Evolutionary conservation across 1,140 invertebrate genomes (phyloP), one percentile per base, ranked within the genome.

Genomic region (Cardiocondyla obscurior): DNA sequence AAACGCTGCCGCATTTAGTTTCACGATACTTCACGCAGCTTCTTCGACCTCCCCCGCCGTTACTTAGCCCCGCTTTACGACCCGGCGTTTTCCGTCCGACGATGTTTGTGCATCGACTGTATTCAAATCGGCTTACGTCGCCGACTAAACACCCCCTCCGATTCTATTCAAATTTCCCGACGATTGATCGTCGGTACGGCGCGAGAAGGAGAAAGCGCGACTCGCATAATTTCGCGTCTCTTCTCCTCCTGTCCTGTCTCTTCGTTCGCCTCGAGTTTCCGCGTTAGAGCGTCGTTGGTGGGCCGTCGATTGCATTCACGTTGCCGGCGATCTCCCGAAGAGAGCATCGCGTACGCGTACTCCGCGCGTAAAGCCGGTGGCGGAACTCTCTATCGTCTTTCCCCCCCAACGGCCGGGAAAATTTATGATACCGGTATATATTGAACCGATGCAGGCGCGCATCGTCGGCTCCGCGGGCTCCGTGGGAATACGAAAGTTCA

Each of bases 151-250:
- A 64, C 12, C 30, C 33, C 22, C 30, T 25, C 22, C 62, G 62
- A 79, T 69, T 79, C 46, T 79, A 79, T 79, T 79, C 25, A 69
- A 69, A 69, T 86, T 64, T 58, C 44, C 42, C 73, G 33, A 55
- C 19, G 65, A 85, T 69, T 79, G 46, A 79, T 77, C 60, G 44
- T 79, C 46, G 69, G 22, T 69, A 42, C n/a, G 49, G 28, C 16
- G 28, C 58, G 46, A 79, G 70, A 67, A 22, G 62, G 79, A 51
- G 57, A 64, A 62, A 60, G 77, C 42, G 64, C 73, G 51, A 55
- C 60, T 81, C 67, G 76, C 67, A 81, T 85, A 85, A 86, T 86
- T n/a, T 85, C 46, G 49, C 58, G 69, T 81, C 72, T 85, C 65
- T 67, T 69, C 76, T 42, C 42, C 46, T 39, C 58, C 28, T n/a